These are phyloP conservation scores for Neuroterus valhalla DNA, from an alignment of 1,140 invertebrate genomes.

Conservation along the genomic window DNA sequence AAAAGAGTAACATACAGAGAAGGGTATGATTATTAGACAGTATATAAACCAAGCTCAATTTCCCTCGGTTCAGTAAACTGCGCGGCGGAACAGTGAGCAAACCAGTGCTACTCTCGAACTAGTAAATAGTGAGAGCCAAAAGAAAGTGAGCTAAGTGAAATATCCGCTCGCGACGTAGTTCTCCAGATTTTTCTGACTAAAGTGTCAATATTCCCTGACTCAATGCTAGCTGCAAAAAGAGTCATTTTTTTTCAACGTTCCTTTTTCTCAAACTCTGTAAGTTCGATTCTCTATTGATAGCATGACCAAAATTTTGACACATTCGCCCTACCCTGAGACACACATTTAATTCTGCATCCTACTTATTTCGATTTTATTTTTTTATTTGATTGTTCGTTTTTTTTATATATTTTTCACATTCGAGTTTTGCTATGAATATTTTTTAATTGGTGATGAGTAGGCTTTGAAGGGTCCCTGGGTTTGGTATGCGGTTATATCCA, in stretches of 20 bases:
- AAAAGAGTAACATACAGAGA: not conserved
- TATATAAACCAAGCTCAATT: conserved; percentile 51
- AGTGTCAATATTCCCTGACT: not conserved
- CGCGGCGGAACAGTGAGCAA: conserved; percentile 29
- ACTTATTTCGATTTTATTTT: not conserved
- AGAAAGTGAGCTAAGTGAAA: conserved; percentile 21
- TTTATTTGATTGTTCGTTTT: not conserved
- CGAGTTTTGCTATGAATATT: too few relatives aligned
- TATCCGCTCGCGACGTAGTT: not conserved
- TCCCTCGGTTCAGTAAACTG: conserved; percentile 53
- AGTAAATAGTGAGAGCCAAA: conserved; percentile 37
- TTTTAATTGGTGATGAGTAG: too few relatives aligned
- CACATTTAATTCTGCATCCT: not conserved
- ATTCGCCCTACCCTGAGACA: too few relatives aligned
- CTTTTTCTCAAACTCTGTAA: conserved; percentile 12
- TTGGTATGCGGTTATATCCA: not conserved
- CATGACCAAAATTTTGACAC: too few relatives aligned
- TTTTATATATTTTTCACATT: not conserved
- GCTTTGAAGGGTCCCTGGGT: not conserved
- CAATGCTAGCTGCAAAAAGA: conserved; percentile 1
- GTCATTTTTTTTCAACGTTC: conserved; percentile 17
- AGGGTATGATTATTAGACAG: not conserved
- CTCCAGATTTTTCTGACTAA: not conserved
- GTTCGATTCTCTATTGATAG: not conserved
- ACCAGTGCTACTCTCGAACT: conserved; percentile 21